Evolutionary conservation across 2,113 vertebrate genomes (phyloP), one percentile per base, ranked within the genome.

Genomic region (Vulpes vulpes): DNA sequence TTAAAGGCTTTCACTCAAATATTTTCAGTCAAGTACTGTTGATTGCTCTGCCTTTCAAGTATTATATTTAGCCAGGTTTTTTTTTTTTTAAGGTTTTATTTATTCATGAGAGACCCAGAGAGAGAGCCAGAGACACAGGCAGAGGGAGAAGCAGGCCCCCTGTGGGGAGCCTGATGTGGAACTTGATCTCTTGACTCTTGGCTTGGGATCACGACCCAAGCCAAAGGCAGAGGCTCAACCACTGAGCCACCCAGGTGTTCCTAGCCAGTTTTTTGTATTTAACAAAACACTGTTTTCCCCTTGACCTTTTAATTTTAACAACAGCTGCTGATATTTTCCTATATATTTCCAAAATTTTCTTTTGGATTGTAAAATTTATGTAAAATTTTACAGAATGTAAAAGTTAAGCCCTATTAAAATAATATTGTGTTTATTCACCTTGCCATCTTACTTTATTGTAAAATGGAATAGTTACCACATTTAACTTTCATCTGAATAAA

Each of bases 401-500:
- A 80, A 62, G 53, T 80, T 62, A 87, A 80, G n/a, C n/a, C 55
- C 43, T 95, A 43, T 19, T 64, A 81, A 55, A 64, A 38, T 51
- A 11, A 32, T 86, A 93, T 64, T 51, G 5, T 74, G 35, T 82
- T 74, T 92, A 96, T 12, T 65, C n/a, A 90, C 22, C 10, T 83
- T 51, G 12, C 11, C 57, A 82, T 88, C 22, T 92, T 92, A 74
- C 55, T 96, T 89, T 65, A 35, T 17, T 76, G 5, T 57, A 96
- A 86, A 57, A 81, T 76, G 19, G 73, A 86, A 81, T n/a, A 81
- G 27, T 32, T 73, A 55, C 19, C 81, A 86, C 43, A 62, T 83
- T 96, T 89, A 65, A 96, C 49, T 92, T 23, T 87, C 55, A 65
- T 76, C 35, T 89, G 25, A 81, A 69, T 67, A 80, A 87, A 87